phyloP scores from a whole-genome alignment of 2,797 vertebrate genomes.

The Enteromius trimaculatus region DNA sequence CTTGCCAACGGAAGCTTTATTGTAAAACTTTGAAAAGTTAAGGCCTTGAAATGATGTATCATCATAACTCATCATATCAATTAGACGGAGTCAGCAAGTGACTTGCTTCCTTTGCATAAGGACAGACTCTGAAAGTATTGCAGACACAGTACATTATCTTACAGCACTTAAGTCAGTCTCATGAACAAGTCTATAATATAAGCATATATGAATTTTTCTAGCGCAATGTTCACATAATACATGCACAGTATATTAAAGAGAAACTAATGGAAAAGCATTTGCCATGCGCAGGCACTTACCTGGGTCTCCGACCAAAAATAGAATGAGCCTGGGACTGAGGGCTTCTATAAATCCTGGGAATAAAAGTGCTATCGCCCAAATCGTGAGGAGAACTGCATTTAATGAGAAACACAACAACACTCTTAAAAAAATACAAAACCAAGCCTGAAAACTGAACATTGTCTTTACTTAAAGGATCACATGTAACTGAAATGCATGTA shows the following conservation, averaged over 20 bases:
- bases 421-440: background rate
- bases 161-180: conserved; percentile 13
- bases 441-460: background rate
- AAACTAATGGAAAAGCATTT: background rate
- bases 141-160: conserved; percentile 34
- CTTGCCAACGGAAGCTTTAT: conserved; percentile 40
- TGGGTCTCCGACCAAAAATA: conserved; percentile 87
- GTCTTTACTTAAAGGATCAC: background rate
- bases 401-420: conserved; percentile 16
- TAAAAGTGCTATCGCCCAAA: conserved; percentile 85
- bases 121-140: conserved; percentile 24
- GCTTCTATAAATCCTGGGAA: conserved; percentile 84
- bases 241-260: conserved; percentile 2
- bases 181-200: background rate
- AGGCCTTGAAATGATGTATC: conserved; percentile 37
- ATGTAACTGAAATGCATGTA: background rate
- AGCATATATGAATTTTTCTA: background rate
- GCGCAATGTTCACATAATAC: background rate
- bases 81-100: conserved; percentile 47
- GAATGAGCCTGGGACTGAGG: conserved; percentile 85
- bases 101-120: conserved; percentile 46
- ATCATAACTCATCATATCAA: conserved; percentile 51
- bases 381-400: conserved; percentile 86
- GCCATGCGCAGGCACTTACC: conserved; percentile 74
- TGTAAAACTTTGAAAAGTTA: conserved; percentile 45